These are phyloP conservation scores for Schizopygopsis malacanthus DNA, from an alignment of 2,797 vertebrate species.

Conservation along the genomic window DNA sequence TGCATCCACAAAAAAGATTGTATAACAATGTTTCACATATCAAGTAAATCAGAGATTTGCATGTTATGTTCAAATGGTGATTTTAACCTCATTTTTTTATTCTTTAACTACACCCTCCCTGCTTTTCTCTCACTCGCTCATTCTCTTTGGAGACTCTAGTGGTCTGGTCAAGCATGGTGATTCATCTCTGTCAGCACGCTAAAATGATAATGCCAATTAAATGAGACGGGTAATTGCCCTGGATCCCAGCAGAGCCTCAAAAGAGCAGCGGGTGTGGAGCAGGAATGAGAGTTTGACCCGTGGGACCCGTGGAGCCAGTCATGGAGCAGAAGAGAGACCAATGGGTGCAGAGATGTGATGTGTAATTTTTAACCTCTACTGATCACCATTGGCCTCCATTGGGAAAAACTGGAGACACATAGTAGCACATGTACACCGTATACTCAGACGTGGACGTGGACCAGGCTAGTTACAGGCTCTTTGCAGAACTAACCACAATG, in stretches of 20 bases:
- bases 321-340: conserved; percentile 33
- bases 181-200: conserved; percentile 92
- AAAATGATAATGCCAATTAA: conserved; percentile 98
- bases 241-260: conserved; percentile 76
- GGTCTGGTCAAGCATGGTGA: conserved; percentile 76
- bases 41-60: background rate
- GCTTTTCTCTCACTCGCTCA: background rate
- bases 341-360: conserved; percentile 68
- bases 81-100: background rate
- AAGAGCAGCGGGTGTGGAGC: conserved; percentile 78
- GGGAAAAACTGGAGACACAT: conserved; percentile 52
- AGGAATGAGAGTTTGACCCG: conserved; percentile 77
- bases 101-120: background rate
- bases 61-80: background rate
- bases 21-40: background rate
- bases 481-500: conserved; percentile 18
- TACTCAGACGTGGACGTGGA: background rate
- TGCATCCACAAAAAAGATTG: background rate
- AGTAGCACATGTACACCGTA: background rate
- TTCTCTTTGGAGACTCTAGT: conserved; percentile 57
- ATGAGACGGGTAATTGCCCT: conserved; percentile 91
- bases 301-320: conserved; percentile 60
- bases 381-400: conserved; percentile 80
- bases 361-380: conserved; percentile 82
- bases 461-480: background rate